A percentile compares a stretch with the other conserved stretches of the same genome.
These are phyloP conservation scores for Azemiops feae DNA, from an alignment of 2,113 vertebrate species.

Conservation along the genomic window DNA sequence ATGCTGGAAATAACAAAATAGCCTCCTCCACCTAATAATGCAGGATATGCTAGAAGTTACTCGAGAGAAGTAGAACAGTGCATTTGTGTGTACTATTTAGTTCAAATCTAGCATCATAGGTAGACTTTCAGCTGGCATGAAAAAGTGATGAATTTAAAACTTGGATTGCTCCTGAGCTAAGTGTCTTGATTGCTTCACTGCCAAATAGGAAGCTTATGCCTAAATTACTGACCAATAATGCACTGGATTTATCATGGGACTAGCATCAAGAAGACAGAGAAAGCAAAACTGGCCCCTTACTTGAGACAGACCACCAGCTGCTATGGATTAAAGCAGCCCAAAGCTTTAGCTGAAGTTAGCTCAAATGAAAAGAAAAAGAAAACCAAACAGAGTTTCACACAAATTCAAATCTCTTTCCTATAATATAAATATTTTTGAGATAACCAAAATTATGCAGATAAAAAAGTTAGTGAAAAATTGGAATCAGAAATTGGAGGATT, in stretches of 20 bases:
- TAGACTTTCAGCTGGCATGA: neutral
- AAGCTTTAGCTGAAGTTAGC: neutral
- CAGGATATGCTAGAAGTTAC: neutral
- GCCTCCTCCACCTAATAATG: neutral
- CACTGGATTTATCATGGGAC: neutral
- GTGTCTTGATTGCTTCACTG: neutral
- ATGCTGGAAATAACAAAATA: neutral
- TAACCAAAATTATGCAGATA: too few relatives aligned
- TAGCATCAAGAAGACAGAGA: neutral
- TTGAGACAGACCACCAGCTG: neutral
- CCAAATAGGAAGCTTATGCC: neutral
- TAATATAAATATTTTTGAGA: too few relatives aligned
- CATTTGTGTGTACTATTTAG: neutral
- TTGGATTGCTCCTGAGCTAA: neutral
- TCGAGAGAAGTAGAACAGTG: neutral
- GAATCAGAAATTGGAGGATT: too few relatives aligned
- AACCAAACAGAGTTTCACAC: too few relatives aligned
- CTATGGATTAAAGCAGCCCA: neutral
- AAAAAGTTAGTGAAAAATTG: too few relatives aligned
- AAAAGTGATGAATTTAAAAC: neutral
- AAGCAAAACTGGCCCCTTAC: neutral
- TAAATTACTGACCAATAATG: neutral
- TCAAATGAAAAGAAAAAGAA: neutral
- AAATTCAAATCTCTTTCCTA: too few relatives aligned
- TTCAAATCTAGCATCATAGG: neutral